Evolutionary conservation across 2,113 vertebrate species (phyloP).

Genomic region (Hippocampus guttulatus): DNA sequence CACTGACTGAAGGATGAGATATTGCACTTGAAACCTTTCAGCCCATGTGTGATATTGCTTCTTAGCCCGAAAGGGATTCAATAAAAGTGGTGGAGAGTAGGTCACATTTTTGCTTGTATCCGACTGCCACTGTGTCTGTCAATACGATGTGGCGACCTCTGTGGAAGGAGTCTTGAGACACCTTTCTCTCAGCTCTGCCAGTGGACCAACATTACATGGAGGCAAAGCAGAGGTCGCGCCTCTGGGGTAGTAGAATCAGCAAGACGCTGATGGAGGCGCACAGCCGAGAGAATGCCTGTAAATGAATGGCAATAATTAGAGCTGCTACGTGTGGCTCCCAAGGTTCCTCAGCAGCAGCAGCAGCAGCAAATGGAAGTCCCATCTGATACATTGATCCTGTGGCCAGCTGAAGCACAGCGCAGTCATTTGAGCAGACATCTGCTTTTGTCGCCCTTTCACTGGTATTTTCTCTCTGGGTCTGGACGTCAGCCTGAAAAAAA

Average conservation of each 20-base stretch:
- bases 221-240: conserved; percentile 27
- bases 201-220: conserved; percentile 23
- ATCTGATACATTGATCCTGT: conserved; percentile 50
- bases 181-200: conserved; percentile 14
- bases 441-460: conserved; percentile 35
- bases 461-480: conserved; percentile 16
- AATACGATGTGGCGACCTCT: conserved; percentile 54
- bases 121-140: conserved; percentile 48
- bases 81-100: conserved; percentile 48
- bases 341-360: conserved; percentile 34
- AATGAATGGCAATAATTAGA: conserved; percentile 56
- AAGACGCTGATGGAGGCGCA: conserved; percentile 33
- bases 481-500: conserved; percentile 9
- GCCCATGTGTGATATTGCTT: conserved; percentile 35
- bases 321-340: conserved; percentile 36
- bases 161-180: conserved; percentile 26
- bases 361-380: conserved; percentile 54
- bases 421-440: conserved; percentile 43
- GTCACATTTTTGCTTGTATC: conserved; percentile 49
- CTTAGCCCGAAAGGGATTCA: conserved; percentile 48
- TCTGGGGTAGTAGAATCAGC: conserved; percentile 7
- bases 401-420: conserved; percentile 32
- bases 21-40: conserved; percentile 45
- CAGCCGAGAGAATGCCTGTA: conserved; percentile 30
- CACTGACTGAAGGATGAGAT: conserved; percentile 49